Evolutionary conservation across 2,113 vertebrate species (phyloP).

Genomic region (Sinocyclocheilus grahami): DNA sequence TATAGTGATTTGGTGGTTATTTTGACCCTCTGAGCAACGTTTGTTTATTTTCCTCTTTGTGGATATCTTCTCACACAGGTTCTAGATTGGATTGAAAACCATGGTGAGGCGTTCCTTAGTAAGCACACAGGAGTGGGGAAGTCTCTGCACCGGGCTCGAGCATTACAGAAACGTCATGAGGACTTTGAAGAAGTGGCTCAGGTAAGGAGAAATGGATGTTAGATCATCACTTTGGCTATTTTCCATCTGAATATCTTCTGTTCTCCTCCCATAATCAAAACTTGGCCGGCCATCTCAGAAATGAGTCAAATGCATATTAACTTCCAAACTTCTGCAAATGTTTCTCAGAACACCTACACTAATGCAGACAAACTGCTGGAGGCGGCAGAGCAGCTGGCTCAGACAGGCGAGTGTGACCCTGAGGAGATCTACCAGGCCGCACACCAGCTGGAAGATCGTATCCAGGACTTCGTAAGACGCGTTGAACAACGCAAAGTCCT

Average conservation of each 20-base stretch:
- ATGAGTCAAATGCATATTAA: neutral
- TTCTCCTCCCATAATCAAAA: neutral
- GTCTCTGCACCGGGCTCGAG: slow-evolving; percentile 93
- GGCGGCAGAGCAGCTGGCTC: slow-evolving; percentile 95
- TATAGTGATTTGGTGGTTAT: too few relatives aligned
- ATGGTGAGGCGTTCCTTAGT: slow-evolving; percentile 96
- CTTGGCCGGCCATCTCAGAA: neutral
- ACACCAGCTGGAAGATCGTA: slow-evolving; percentile 94
- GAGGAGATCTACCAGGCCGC: slow-evolving; percentile 98
- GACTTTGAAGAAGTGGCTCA: slow-evolving; percentile 98
- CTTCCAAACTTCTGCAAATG: neutral
- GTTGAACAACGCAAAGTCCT: slow-evolving; percentile 96
- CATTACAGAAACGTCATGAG: slow-evolving; percentile 95
- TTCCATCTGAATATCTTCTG: neutral
- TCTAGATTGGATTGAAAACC: slow-evolving; percentile 98
- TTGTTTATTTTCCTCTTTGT: too few relatives aligned
- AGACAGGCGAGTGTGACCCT: slow-evolving; percentile 96
- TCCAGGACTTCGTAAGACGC: slow-evolving; percentile 97
- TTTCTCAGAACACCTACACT: slow-evolving; percentile 92
- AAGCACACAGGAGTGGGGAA: slow-evolving; percentile 98
- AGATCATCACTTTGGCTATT: neutral
- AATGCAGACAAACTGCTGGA: slow-evolving; percentile 96
- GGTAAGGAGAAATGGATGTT: slow-evolving; percentile 71
- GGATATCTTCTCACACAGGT: slow-evolving; percentile 79
- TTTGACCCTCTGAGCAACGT: too few relatives aligned